These are phyloP conservation scores for Hydractinia echinata DNA, from an alignment of 30 jellyfish, hydroid and myxozoan species.

Conservation along the genomic window DNA sequence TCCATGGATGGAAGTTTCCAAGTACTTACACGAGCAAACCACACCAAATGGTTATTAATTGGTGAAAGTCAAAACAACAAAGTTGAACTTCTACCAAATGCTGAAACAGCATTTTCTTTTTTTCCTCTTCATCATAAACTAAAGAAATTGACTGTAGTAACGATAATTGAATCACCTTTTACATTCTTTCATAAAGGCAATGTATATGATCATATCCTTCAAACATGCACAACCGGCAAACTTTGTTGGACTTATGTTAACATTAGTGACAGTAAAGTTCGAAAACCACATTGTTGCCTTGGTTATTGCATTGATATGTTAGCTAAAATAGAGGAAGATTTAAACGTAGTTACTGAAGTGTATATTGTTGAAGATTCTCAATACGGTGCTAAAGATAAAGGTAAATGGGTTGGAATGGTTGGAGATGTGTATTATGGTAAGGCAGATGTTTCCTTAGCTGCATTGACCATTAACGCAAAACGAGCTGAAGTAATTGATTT, in stretches of 20 bases:
- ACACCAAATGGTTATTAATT: too few relatives aligned
- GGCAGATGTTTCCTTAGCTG: conserved; percentile 18
- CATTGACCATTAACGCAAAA: conserved; percentile 12
- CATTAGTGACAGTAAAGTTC: neutral
- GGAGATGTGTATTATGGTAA: conserved; percentile 11
- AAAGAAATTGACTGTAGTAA: conserved; percentile 5
- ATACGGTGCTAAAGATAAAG: conserved; percentile 18
- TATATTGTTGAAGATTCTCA: conserved; percentile 2
- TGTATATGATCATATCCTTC: neutral
- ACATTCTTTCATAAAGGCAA: neutral
- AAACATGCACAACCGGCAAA: neutral
- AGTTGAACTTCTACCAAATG: too few relatives aligned
- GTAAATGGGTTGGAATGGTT: conserved; percentile 24
- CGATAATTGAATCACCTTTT: conserved; percentile 11
- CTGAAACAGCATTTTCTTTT: too few relatives aligned
- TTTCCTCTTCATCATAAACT: neutral
- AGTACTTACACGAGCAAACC: too few relatives aligned
- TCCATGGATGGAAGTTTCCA: too few relatives aligned
- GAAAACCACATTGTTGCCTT: neutral
- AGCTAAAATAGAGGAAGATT: conserved; percentile 1
- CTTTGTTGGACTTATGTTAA: neutral
- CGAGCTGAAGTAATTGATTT: conserved; percentile 15
- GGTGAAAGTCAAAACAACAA: too few relatives aligned
- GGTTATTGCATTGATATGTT: conserved; percentile 21
- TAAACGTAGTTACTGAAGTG: neutral